Percentiles rank a stretch among this genome's conserved stretches.
These are phyloP conservation scores for Megaceryle torquata DNA, from an alignment of 2,113 vertebrate genomes.

Conservation along the genomic window DNA sequence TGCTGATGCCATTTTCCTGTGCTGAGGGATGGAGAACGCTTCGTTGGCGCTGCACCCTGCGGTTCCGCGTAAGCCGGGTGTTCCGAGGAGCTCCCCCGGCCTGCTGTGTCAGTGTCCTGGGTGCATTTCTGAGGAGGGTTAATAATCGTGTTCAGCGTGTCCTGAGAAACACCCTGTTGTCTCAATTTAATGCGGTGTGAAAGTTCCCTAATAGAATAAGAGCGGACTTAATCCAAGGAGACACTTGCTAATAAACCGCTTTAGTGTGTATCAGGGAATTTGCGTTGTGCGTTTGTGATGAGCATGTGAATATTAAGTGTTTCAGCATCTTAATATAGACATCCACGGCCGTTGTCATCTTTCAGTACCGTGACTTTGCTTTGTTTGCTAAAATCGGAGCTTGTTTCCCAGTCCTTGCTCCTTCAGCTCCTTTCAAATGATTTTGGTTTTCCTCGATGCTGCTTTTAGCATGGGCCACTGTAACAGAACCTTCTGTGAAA, in stretches of 20 bases:
- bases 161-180: conserved; percentile 55
- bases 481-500: background rate
- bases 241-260: conserved; percentile 64
- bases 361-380: conserved; percentile 20
- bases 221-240: conserved; percentile 61
- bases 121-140: conserved; percentile 25
- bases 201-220: conserved; percentile 68
- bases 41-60: background rate
- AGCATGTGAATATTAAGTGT: conserved; percentile 47
- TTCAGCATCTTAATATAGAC: conserved; percentile 62
- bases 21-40: background rate
- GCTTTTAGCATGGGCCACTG: background rate
- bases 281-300: conserved; percentile 36
- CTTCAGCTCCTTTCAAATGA: background rate
- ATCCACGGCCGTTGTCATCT: conserved; percentile 47
- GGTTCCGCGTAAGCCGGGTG: accelerated
- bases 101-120: background rate
- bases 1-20: background rate
- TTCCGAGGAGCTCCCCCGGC: background rate
- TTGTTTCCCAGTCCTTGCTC: background rate
- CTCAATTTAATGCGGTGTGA: conserved; percentile 65
- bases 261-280: conserved; percentile 49
- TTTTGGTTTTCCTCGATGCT: background rate
- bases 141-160: background rate
- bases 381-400: conserved; percentile 33